Percentiles rank a stretch among this genome's conserved stretches.
phyloP scores from a whole-genome alignment of 2,797 vertebrate genomes.

The Sternarchorhynchus goeldii region DNA sequence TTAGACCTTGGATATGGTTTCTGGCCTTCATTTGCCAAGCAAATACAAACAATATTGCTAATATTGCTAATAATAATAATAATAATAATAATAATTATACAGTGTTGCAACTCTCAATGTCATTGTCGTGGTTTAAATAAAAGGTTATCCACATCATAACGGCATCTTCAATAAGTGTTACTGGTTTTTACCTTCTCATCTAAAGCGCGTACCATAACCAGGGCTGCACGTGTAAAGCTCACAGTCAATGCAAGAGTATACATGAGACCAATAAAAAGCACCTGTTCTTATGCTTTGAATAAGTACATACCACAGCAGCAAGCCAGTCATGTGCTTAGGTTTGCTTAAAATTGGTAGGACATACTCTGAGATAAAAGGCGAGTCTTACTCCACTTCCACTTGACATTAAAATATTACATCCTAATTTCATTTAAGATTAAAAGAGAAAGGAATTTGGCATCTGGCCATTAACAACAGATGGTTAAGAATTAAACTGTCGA shows the following conservation, averaged over 20 bases:
- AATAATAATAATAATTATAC: conserved; percentile 4
- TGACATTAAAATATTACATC: conserved; percentile 9
- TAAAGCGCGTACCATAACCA: conserved; percentile 31
- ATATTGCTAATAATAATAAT: conserved; percentile 21
- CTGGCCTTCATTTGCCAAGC: conserved; percentile 27
- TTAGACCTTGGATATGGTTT: conserved; percentile 20
- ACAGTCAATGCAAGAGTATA: conserved; percentile 35
- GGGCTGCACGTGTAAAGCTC: conserved; percentile 32
- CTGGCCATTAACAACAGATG: neutral
- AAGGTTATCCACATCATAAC: conserved; percentile 5
- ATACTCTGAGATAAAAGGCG: neutral
- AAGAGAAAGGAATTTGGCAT: neutral
- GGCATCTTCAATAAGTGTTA: conserved; percentile 8
- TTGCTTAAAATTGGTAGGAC: conserved; percentile 16
- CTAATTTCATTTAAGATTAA: neutral
- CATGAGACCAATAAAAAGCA: conserved; percentile 25
- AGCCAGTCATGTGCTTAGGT: conserved; percentile 34
- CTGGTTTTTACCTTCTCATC: conserved; percentile 25
- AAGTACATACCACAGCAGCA: conserved; percentile 27
- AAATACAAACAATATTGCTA: conserved; percentile 48
- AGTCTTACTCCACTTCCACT: neutral
- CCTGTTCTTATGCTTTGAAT: conserved; percentile 31
- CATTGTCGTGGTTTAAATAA: conserved; percentile 26
- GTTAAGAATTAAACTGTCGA: neutral
- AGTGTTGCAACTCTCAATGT: conserved; percentile 30